These are phyloP conservation scores for Apogon talboti DNA, from an alignment of 2,797 vertebrate genomes.

Conservation along the genomic window DNA sequence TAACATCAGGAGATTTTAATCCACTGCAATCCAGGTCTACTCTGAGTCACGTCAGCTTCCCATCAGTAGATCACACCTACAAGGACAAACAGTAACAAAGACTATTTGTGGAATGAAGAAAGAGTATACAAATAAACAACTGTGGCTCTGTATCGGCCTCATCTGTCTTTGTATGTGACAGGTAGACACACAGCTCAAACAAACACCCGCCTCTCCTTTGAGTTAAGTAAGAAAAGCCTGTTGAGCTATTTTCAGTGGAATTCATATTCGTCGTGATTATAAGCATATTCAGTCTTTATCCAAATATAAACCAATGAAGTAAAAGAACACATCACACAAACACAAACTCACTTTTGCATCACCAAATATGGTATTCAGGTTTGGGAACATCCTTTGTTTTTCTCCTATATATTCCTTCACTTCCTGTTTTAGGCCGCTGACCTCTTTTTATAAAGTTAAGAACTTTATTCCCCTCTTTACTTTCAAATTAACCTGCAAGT, in stretches of 20 bases:
- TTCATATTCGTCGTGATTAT: slow-evolving; percentile 35
- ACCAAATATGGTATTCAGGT: slow-evolving; percentile 12
- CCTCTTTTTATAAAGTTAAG: slow-evolving; percentile 25
- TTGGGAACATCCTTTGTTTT: slow-evolving; percentile 2
- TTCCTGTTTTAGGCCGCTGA: slow-evolving; percentile 11
- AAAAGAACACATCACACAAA: background rate
- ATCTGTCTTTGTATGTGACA: slow-evolving; percentile 25
- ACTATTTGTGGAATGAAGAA: slow-evolving; percentile 45
- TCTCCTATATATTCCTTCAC: background rate
- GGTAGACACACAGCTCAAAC: slow-evolving; percentile 37
- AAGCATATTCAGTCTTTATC: slow-evolving; percentile 10
- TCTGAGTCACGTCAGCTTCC: slow-evolving; percentile 21
- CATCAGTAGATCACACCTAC: slow-evolving; percentile 33
- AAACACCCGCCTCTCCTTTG: slow-evolving; percentile 30
- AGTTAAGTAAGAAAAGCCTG: slow-evolving; percentile 30
- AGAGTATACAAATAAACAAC: slow-evolving; percentile 35
- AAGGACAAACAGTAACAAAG: slow-evolving; percentile 27
- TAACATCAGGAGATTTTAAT: no score
- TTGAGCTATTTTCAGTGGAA: slow-evolving; percentile 40
- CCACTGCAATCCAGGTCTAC: background rate
- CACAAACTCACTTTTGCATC: slow-evolving; percentile 13
- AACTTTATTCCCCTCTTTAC: no score
- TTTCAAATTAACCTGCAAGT: no score
- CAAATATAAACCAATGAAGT: slow-evolving; percentile 6
- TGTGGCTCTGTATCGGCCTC: slow-evolving; percentile 5